Percentiles rank a stretch among this genome's conserved stretches.
phyloP scores from a whole-genome alignment of 2,888 invertebrate genomes.

The Dicyrtomina minuta region DNA sequence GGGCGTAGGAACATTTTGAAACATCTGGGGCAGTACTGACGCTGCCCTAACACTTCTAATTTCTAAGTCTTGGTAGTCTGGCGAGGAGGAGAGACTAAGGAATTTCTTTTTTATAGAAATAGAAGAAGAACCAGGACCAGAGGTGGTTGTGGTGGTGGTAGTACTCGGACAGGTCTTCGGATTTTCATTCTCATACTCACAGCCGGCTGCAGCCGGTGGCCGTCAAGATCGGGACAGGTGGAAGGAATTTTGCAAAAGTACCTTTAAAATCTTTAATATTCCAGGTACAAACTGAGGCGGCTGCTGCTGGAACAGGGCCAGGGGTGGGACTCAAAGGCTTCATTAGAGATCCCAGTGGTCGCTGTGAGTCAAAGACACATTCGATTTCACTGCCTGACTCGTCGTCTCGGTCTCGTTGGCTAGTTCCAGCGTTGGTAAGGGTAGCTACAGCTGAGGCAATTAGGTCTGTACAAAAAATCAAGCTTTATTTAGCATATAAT shows the following conservation, averaged over 20 bases:
- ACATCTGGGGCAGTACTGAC: constrained; percentile 4
- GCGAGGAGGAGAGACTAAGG: background rate
- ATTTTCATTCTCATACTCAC: background rate
- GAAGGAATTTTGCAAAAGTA: background rate
- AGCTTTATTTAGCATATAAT: no score
- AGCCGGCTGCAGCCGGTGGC: no score
- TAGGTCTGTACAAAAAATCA: no score
- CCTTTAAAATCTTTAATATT: no score
- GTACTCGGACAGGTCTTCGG: no score
- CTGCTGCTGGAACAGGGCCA: background rate
- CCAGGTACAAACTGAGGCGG: no score
- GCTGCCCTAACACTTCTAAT: background rate
- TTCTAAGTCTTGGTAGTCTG: background rate
- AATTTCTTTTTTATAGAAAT: background rate
- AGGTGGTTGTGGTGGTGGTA: background rate
- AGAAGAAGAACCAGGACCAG: background rate
- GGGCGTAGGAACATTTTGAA: constrained; percentile 7
- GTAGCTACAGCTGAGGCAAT: background rate
- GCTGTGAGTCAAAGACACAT: constrained; percentile 19
- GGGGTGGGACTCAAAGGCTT: constrained; percentile 18
- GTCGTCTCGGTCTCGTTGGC: background rate
- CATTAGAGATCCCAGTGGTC: constrained; percentile 16
- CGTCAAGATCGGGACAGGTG: background rate
- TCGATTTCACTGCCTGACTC: constrained; percentile 23
- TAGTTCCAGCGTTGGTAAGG: background rate